Conservation (phyloP, 2,888 invertebrate genomes). For the Acronicta leporina region DNA sequence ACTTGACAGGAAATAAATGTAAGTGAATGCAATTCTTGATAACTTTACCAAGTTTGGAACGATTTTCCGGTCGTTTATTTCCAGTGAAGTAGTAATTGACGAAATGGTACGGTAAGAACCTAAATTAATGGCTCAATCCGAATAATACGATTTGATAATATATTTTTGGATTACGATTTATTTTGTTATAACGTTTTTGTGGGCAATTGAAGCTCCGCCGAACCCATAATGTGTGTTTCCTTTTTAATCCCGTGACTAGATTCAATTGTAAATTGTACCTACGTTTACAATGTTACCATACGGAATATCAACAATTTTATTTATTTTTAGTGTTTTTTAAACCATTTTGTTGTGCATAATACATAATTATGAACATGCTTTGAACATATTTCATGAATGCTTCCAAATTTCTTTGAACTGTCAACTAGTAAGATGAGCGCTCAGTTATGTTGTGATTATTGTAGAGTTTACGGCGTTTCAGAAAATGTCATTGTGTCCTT, state of each 20-base stretch:
- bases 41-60: too few species aligned
- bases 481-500: slow-evolving; percentile 35
- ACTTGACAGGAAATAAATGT: too few species aligned
- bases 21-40: too few species aligned
- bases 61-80: too few species aligned
- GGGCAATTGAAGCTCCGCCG: too few species aligned
- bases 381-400: slow-evolving; percentile 17
- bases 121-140: too few species aligned
- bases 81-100: too few species aligned
- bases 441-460: slow-evolving; percentile 55
- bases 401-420: slow-evolving; percentile 13
- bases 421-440: slow-evolving; percentile 36
- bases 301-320: slow-evolving; percentile 2
- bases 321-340: slow-evolving; percentile 1
- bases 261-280: slow-evolving; percentile 28
- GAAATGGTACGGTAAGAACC: too few species aligned
- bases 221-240: slow-evolving; percentile 25
- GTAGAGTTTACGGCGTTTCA: slow-evolving; percentile 39
- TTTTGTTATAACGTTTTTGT: too few species aligned
- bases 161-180: too few species aligned
- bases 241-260: slow-evolving; percentile 33
- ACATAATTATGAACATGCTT: slow-evolving; percentile 6
- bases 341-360: background rate
- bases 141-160: too few species aligned
- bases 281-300: slow-evolving; percentile 1